A percentile compares a stretch with the other conserved stretches of the same genome.
Evolutionary conservation across 2,888 invertebrate species (phyloP).

Genomic region (Drosophila melanosoma): DNA sequence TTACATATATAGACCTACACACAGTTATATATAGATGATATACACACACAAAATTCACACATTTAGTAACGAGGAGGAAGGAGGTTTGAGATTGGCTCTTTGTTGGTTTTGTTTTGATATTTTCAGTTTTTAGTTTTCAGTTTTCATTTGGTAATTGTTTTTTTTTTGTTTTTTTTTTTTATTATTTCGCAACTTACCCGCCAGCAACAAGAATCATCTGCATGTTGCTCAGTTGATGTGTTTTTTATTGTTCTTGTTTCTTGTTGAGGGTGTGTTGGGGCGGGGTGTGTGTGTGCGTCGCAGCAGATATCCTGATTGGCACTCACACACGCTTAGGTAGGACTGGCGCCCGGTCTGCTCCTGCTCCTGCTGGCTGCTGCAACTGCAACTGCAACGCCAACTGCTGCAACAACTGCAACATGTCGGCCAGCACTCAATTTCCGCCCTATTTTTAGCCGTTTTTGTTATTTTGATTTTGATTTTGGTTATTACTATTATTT

Average conservation of each 20-base stretch:
- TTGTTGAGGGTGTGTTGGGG: not conserved
- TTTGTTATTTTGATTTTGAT: constrained; percentile 2
- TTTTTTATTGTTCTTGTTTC: constrained; percentile 2
- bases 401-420: constrained; percentile 41
- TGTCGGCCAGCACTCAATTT: constrained; percentile 32
- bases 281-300: constrained; percentile 16
- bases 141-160: not conserved
- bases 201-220: constrained; percentile 86
- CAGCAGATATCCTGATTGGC: constrained; percentile 27
- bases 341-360: constrained; percentile 41
- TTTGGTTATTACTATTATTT: constrained; percentile 8
- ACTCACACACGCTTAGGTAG: constrained; percentile 56
- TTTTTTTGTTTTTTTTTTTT: not conserved
- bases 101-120: not conserved
- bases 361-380: constrained; percentile 37
- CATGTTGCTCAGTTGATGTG: constrained; percentile 72
- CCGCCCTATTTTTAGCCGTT: constrained; percentile 22
- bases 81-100: not conserved
- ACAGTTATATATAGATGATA: constrained; percentile 13
- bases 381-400: constrained; percentile 45
- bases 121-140: constrained; percentile 1
- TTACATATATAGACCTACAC: not conserved
- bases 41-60: constrained; percentile 28
- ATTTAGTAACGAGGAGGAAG: not conserved
- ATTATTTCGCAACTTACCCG: constrained; percentile 83